Base-by-base conservation (phyloP, 2,113 vertebrate species). In the Etia nguti region DNA sequence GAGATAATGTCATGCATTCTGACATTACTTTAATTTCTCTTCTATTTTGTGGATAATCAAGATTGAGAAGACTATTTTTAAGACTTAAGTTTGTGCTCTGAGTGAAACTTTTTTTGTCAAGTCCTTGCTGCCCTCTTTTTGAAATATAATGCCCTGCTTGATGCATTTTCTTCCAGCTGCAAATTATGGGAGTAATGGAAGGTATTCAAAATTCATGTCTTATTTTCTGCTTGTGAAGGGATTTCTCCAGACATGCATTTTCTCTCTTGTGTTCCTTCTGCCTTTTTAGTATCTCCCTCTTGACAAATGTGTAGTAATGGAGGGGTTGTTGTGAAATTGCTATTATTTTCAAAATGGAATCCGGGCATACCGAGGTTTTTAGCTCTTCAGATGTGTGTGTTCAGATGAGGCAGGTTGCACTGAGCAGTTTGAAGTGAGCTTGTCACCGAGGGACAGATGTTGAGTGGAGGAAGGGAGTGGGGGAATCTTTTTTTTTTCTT, bases 331-430 rank as follows among this genome's bases (percentile, higher is more conserved):
- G 88, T 92, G 90, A 95, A 95, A 95, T 94, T 93, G 94, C 89
- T 89, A 89, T 95, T 94, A 92, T 95, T 95, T 93, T 89, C 89
- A 59, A 95, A 94, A 94, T 94, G 95, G 94, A 92, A 88, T 92
- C 89, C 60, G 92, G 93, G 86, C 88, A 90, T 80, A 50, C 38
- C 46, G 73, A 89, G 89, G 92, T 94, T 95, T 95, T 96, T 93
- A 95, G 94, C 88, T 87, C 92, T 80, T 93, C 87, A 91, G 89
- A 83, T 92, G 81, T 85, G 90, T 93, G 92, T 90, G 92, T 90
- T 94, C 85, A 91, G 80, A 94, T 82, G 93, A 94, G 92, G 90
- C 82, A 77, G 90, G 91, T 92, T 94, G 87, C 82, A 70, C 85
- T 16, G 92, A 90, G 89, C 90, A 59, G 86, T 94, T 95, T 94